Percentiles rank a stretch among this genome's conserved stretches.
phyloP scores from a whole-genome alignment of 2,113 vertebrate species.

The Microcebus ravelobensis region DNA sequence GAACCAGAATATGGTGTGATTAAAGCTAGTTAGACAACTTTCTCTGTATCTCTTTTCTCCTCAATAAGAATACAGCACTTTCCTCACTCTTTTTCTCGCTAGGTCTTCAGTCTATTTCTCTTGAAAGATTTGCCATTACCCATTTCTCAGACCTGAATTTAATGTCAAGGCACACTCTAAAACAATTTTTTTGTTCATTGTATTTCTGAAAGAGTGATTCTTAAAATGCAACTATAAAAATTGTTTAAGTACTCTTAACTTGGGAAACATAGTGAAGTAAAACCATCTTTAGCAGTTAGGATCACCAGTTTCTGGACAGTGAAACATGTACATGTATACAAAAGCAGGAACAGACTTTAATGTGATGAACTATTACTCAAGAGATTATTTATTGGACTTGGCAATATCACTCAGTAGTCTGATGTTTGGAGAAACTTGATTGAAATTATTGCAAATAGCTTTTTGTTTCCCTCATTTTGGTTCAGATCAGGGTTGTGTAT shows the following conservation, averaged over 20 bases:
- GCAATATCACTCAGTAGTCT: conserved; percentile 57
- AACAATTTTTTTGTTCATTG: not conserved
- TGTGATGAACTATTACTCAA: not conserved
- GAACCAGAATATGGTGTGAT: not conserved
- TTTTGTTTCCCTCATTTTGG: conserved; percentile 75
- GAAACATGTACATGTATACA: not conserved
- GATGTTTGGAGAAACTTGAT: conserved; percentile 75
- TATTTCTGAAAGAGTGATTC: not conserved
- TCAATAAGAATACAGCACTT: not conserved
- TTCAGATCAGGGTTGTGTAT: conserved; percentile 80
- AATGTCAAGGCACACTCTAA: not conserved
- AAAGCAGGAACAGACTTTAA: conserved; percentile 11
- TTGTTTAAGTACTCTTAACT: not conserved
- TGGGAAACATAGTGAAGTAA: not conserved
- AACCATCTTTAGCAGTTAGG: not conserved
- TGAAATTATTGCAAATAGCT: conserved; percentile 76
- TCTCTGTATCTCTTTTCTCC: not conserved
- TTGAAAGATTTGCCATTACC: not conserved
- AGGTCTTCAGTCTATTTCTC: not conserved
- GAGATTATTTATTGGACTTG: conserved; percentile 75
- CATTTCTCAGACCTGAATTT: not conserved
- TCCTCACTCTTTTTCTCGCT: not conserved
- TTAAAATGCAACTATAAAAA: not conserved
- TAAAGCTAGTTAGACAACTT: not conserved
- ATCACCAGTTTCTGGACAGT: not conserved